Percentiles rank a stretch among this genome's conserved stretches.
Evolutionary conservation across 2,888 invertebrate species (phyloP).

Genomic region (Acanthacorydalis orientalis): DNA sequence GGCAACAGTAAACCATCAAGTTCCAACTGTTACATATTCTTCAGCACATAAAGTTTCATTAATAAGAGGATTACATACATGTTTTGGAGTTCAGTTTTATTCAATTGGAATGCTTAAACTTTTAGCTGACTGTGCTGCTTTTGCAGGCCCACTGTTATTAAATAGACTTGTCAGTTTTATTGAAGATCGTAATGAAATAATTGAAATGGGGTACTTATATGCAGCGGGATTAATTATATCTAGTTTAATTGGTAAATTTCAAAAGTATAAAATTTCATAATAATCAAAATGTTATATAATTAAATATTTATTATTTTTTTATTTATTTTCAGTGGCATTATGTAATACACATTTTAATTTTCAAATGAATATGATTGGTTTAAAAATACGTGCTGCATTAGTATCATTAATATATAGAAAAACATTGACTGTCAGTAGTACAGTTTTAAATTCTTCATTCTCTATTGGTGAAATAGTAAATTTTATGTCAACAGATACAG

Average conservation of each 20-base stretch:
- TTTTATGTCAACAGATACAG: conserved; percentile 92
- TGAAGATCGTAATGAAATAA: conserved; percentile 49
- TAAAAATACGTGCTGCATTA: conserved; percentile 75
- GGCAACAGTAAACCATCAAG: background rate
- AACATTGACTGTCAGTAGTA: conserved; percentile 30
- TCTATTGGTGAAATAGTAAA: conserved; percentile 82
- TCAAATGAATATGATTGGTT: conserved; percentile 62
- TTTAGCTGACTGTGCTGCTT: conserved; percentile 64
- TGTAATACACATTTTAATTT: conserved; percentile 83
- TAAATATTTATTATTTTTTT: conserved; percentile 1
- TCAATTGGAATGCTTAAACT: conserved; percentile 70
- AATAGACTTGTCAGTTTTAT: conserved; percentile 67
- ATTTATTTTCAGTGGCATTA: conserved; percentile 43
- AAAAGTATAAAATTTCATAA: too few species aligned
- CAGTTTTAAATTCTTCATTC: conserved; percentile 24
- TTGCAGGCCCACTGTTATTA: conserved; percentile 78
- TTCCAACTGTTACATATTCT: background rate
- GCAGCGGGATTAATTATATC: conserved; percentile 47
- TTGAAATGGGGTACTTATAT: conserved; percentile 44
- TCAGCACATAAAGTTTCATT: conserved; percentile 30
- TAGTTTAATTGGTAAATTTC: conserved; percentile 45
- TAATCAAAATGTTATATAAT: conserved; percentile 4
- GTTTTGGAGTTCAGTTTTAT: conserved; percentile 71
- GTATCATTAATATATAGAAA: conserved; percentile 69
- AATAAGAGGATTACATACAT: conserved; percentile 49